A percentile compares a stretch with the other conserved stretches of the same genome.
Conservation (phyloP, 2,113 vertebrate genomes). For the crab-eating macaque (Macaca fascicularis) region T2T-MFA8v1.1 NC_088380.1:133934001-133934500, state of each 20-base stretch:
- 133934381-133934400: neutral
- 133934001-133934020: neutral
- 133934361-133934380: neutral
- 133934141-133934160: neutral
- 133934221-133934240: neutral
- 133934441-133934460: neutral
- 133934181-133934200: neutral
- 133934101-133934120: neutral
- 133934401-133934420: accelerated
- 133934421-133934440: neutral
- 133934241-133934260: neutral
- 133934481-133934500: neutral
- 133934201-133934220: neutral
- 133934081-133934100: neutral
- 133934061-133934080: neutral
- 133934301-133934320: neutral
- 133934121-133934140: neutral
- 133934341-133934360: neutral
- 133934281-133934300: neutral
- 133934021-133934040: neutral
- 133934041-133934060: neutral
- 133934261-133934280: neutral
- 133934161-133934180: neutral
- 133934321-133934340: neutral
- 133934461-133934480: neutral